Evolutionary conservation across 2,113 vertebrate species (phyloP).

Genomic region (Blennius ocellaris): DNA sequence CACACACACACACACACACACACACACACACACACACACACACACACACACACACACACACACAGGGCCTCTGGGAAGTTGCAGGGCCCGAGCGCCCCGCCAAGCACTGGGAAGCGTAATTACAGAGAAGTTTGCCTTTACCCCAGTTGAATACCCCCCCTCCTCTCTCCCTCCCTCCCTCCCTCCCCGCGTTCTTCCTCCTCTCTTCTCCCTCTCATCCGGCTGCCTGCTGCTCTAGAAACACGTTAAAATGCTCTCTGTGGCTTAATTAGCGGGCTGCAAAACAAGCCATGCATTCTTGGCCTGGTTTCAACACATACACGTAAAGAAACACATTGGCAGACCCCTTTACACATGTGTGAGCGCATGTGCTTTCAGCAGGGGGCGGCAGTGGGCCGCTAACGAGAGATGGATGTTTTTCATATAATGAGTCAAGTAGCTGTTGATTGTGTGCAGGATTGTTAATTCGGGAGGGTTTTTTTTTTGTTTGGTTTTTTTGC

Average conservation of each 20-base stretch:
- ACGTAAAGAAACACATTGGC: constrained; percentile 16
- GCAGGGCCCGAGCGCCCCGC: constrained; percentile 58
- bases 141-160: constrained; percentile 16
- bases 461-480: constrained; percentile 66
- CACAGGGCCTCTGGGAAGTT: constrained; percentile 56
- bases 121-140: constrained; percentile 73
- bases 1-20: constrained; percentile 11
- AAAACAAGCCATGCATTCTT: constrained; percentile 83
- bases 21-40: constrained; percentile 5
- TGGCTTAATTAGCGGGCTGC: constrained; percentile 84
- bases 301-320: constrained; percentile 61
- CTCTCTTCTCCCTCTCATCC: constrained; percentile 75
- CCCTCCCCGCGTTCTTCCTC: constrained; percentile 36
- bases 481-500: not conserved
- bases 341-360: constrained; percentile 27
- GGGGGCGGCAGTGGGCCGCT: constrained; percentile 66
- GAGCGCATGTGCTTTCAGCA: constrained; percentile 49
- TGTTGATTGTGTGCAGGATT: constrained; percentile 52
- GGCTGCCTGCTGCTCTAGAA: constrained; percentile 84
- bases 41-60: constrained; percentile 32
- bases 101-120: constrained; percentile 77
- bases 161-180: too few species aligned
- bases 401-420: constrained; percentile 19
- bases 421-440: constrained; percentile 19
- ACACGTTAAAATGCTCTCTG: constrained; percentile 80